Percentiles rank a stretch among this genome's conserved stretches.
Evolutionary conservation across 2,888 invertebrate species (phyloP).

Genomic region (Seladonia tumulorum): DNA sequence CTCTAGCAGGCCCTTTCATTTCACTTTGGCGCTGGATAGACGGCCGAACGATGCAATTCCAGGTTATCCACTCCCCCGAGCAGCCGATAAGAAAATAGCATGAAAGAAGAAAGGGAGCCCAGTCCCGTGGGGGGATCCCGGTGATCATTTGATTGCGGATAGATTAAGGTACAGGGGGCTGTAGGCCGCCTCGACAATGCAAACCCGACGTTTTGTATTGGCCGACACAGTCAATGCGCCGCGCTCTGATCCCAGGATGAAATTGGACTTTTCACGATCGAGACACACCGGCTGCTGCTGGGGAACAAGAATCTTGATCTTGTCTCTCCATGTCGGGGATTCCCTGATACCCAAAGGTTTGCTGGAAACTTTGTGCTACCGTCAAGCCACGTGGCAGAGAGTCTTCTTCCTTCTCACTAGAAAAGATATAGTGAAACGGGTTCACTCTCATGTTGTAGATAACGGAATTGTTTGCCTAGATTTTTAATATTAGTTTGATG

Average conservation of each 20-base stretch:
- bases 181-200: slow-evolving; percentile 43
- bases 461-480: too few species aligned
- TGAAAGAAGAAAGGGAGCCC: slow-evolving; percentile 34
- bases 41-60: slow-evolving; percentile 56
- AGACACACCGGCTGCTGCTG: too few species aligned
- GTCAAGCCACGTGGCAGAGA: background rate
- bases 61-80: slow-evolving; percentile 47
- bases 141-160: slow-evolving; percentile 66
- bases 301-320: background rate
- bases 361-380: background rate
- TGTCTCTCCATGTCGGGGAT: background rate
- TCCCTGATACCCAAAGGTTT: background rate
- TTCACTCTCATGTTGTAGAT: too few species aligned
- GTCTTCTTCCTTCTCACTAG: too few species aligned
- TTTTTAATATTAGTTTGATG: too few species aligned
- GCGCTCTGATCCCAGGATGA: slow-evolving; percentile 24
- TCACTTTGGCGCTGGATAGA: slow-evolving; percentile 49
- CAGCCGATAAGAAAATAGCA: slow-evolving; percentile 59
- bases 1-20: slow-evolving; percentile 57
- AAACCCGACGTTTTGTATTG: slow-evolving; percentile 44
- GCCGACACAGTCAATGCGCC: slow-evolving; percentile 25
- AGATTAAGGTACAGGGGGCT: slow-evolving; percentile 58
- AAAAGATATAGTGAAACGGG: too few species aligned
- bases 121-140: slow-evolving; percentile 22
- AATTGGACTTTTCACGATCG: slow-evolving; percentile 17